Percentiles rank a stretch among this genome's conserved stretches.
These are phyloP conservation scores for Origma solitaria DNA, from an alignment of 2,113 vertebrate species.

Conservation along the genomic window DNA sequence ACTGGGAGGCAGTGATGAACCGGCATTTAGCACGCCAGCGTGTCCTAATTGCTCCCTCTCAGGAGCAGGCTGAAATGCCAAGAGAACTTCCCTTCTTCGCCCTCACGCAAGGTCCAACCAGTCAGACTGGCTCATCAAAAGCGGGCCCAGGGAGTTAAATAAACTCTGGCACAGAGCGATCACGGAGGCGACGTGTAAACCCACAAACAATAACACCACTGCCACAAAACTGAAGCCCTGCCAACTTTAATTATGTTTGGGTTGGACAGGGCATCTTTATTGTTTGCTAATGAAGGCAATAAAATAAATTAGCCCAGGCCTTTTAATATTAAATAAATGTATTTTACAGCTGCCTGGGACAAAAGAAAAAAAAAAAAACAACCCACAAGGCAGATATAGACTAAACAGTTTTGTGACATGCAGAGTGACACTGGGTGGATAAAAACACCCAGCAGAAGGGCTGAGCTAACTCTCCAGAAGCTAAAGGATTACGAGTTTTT, in stretches of 20 bases:
- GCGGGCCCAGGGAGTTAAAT: slow-evolving; percentile 70
- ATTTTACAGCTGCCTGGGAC: slow-evolving; percentile 42
- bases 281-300: slow-evolving; percentile 59
- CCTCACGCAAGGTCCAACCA: slow-evolving; percentile 76
- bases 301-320: slow-evolving; percentile 37
- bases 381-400: not conserved
- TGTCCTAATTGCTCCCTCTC: slow-evolving; percentile 53
- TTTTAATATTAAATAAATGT: slow-evolving; percentile 51
- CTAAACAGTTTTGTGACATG: not conserved
- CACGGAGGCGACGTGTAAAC: slow-evolving; percentile 58
- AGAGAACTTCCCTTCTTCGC: slow-evolving; percentile 40
- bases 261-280: slow-evolving; percentile 59
- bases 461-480: not conserved
- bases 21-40: not conserved
- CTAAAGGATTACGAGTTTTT: not conserved
- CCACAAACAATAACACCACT: slow-evolving; percentile 33
- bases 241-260: slow-evolving; percentile 72
- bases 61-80: not conserved
- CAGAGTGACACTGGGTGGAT: not conserved
- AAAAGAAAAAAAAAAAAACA: not conserved
- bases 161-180: slow-evolving; percentile 77
- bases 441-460: not conserved
- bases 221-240: slow-evolving; percentile 59
- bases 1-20: not conserved
- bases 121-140: slow-evolving; percentile 74